Base-by-base conservation (phyloP, 1,140 invertebrate genomes). In the Rhagoletis pomonella region DNA sequence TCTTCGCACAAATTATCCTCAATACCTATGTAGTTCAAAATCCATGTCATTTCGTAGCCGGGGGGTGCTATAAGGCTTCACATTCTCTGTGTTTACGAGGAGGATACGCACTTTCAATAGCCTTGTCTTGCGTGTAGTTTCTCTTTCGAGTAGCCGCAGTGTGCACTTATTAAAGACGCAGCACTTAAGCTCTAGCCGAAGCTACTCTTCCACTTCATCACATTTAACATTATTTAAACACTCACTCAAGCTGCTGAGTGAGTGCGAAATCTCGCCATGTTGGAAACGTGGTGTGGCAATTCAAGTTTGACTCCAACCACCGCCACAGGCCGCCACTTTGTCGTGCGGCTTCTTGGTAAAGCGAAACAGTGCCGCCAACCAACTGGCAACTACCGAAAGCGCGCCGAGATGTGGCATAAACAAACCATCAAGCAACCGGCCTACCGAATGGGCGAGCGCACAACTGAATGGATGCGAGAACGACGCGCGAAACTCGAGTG, bases 401-500 rank as follows among this genome's bases (percentile, higher is more conserved):
- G 44, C 47, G n/a, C 17, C 73, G 73, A 81, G 17, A 17, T 55
- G n/a, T 55, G 73, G n/a, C 44, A 81, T 55, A 81, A 81, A 29
- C 19, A 81, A 73, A 1, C 3, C 69, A 73, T 9, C 73, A 47
- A 81, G 50, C 64, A 64, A 50, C 42, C 73, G 47, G 55, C n/a
- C 47, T 14, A 81, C 47, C 73, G 50, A n/a, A 77, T n/a, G 69
- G 44, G 14, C 44, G 44, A 77, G 69, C 69, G 7, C 44, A 77
- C 69, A 44, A 84, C 62, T 29, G 73, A 85, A 58, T 81, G 85
- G 39, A 19, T 62, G 87, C 87, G 87, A 64, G 69, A 86, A 77
- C 89, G 84, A 89, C 89, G 90, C 89, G 90, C 89, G 88, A 89
- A 89, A 91, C 89, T 85, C 87, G 86, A 87, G 87, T 62, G 69